phyloP scores from a whole-genome alignment of 1,140 invertebrate species.

The Drosophila guanche region DNA sequence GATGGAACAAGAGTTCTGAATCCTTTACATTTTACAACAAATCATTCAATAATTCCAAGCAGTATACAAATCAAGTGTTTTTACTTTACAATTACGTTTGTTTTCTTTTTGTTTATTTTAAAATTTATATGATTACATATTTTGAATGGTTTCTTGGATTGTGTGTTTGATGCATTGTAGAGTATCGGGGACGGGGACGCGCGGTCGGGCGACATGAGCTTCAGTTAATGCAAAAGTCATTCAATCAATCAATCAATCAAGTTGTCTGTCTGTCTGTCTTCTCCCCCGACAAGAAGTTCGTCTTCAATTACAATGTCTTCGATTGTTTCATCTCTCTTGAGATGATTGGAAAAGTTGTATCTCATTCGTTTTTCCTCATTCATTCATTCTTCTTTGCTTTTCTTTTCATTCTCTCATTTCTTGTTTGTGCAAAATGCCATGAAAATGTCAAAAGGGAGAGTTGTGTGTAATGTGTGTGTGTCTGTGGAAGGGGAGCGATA shows the following conservation, averaged over 20 bases:
- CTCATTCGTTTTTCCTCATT: neutral
- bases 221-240: constrained; percentile 20
- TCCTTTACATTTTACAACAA: too few relatives aligned
- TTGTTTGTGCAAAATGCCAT: constrained; percentile 33
- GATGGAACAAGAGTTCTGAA: too few relatives aligned
- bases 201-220: neutral
- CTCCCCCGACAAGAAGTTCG: constrained; percentile 26
- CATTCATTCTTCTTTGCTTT: neutral
- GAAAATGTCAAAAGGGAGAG: constrained; percentile 37
- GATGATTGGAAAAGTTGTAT: constrained; percentile 29
- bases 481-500: neutral
- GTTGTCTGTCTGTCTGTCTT: constrained; percentile 25
- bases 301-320: constrained; percentile 39
- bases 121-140: constrained; percentile 68
- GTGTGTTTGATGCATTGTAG: constrained; percentile 20
- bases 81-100: constrained; percentile 64
- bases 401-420: constrained; percentile 5
- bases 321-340: constrained; percentile 32
- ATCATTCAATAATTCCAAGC: too few relatives aligned
- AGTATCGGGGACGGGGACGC: constrained; percentile 8
- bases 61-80: constrained; percentile 13
- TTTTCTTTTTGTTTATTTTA: constrained; percentile 59
- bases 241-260: constrained; percentile 19
- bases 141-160: constrained; percentile 53
- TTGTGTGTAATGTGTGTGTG: neutral